These are phyloP conservation scores for Oryzias curvinotus DNA, from an alignment of 2,113 vertebrate genomes.

Conservation along the genomic window DNA sequence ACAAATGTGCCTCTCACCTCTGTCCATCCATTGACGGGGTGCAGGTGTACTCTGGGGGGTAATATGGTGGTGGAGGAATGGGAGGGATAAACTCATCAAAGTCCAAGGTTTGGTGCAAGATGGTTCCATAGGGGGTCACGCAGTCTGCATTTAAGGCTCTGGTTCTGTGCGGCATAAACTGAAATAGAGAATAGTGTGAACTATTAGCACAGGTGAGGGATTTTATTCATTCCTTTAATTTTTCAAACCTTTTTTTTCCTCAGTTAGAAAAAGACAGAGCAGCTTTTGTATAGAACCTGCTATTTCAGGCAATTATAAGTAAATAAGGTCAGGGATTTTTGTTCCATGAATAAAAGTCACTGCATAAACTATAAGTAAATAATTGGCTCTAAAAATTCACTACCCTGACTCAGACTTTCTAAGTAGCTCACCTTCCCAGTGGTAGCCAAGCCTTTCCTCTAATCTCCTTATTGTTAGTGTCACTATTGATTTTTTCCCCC, in stretches of 20 bases:
- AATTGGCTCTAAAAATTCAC: not conserved
- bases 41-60: conserved; percentile 95
- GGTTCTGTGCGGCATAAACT: conserved; percentile 93
- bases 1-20: conserved; percentile 71
- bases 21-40: conserved; percentile 87
- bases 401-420: conserved; percentile 20
- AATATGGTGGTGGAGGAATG: conserved; percentile 95
- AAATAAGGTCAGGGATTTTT: not conserved
- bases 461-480: conserved; percentile 37
- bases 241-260: conserved; percentile 6
- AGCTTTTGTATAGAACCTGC: not conserved
- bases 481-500: conserved; percentile 39
- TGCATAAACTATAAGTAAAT: not conserved
- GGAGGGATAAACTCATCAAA: conserved; percentile 97
- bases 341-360: not conserved
- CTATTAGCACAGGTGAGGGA: not conserved
- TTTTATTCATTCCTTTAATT: conserved; percentile 3
- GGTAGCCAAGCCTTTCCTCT: conserved; percentile 24
- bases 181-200: conserved; percentile 54
- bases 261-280: not conserved
- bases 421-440: conserved; percentile 41
- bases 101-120: conserved; percentile 92
- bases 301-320: conserved; percentile 1
- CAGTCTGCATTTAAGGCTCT: conserved; percentile 85
- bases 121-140: conserved; percentile 88